These are phyloP conservation scores for Scaptomyza hsui DNA, from an alignment of 1,140 invertebrate genomes.

Conservation along the genomic window DNA sequence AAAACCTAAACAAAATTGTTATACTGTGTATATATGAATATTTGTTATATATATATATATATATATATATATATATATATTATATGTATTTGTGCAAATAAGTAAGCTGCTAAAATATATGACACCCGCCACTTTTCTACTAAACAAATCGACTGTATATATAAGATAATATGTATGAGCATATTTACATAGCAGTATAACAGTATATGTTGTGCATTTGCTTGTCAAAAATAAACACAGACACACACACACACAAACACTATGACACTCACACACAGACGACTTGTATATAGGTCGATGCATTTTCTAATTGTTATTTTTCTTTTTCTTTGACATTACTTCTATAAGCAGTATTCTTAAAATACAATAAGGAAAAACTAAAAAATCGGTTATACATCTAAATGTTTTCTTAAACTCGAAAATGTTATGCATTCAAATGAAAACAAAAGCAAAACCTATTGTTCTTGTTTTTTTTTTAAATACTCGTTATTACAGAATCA, in stretches of 20 bases:
- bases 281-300: conserved; percentile 36
- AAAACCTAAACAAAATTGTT: conserved; percentile 33
- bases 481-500: conserved; percentile 33
- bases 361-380: conserved; percentile 24
- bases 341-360: conserved; percentile 44
- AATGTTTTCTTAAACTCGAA: conserved; percentile 35
- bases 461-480: conserved; percentile 49
- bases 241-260: conserved; percentile 19
- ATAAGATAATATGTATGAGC: conserved; percentile 63
- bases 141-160: conserved; percentile 74
- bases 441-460: conserved; percentile 35
- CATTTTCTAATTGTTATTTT: conserved; percentile 39
- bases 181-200: conserved; percentile 76
- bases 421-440: conserved; percentile 47
- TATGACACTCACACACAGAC: conserved; percentile 28
- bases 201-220: conserved; percentile 71
- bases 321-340: conserved; percentile 27
- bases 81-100: conserved; percentile 51
- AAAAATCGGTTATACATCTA: conserved; percentile 37
- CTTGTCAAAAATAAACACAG: conserved; percentile 51
- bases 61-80: conserved; percentile 9
- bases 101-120: conserved; percentile 71
- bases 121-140: conserved; percentile 80
- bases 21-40: conserved; percentile 53
- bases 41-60: conserved; percentile 20